Conservation (phyloP, 2,113 vertebrate genomes). For the Lontra canadensis region DNA sequence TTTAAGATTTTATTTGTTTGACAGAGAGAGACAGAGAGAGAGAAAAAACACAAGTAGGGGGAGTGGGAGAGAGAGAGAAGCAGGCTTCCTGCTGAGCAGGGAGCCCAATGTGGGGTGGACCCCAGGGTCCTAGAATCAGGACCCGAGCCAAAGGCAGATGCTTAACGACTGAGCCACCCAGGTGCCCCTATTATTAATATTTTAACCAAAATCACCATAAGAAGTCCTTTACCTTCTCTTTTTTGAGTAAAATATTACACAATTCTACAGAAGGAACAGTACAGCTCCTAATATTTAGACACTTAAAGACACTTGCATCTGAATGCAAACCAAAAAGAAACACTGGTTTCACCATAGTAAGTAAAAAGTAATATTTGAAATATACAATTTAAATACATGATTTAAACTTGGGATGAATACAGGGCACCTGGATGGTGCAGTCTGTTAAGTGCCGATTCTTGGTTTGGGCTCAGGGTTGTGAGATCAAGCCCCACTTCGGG, state of each 20-base stretch:
- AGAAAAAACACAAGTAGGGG: no score
- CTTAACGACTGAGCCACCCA: no score
- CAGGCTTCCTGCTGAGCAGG: no score
- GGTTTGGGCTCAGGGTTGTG: neutral
- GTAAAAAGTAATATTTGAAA: slow-evolving; percentile 26
- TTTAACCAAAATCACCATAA: slow-evolving; percentile 27
- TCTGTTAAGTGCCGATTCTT: neutral
- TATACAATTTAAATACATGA: slow-evolving; percentile 13
- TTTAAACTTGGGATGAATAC: neutral
- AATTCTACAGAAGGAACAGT: neutral
- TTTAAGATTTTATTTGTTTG: no score
- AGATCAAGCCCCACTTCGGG: neutral
- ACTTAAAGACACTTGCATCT: slow-evolving; percentile 25
- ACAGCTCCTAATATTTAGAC: neutral
- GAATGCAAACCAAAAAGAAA: neutral
- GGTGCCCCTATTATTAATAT: neutral
- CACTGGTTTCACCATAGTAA: neutral
- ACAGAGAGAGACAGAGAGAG: no score
- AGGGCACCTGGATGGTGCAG: no score
- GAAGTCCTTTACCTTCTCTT: neutral
- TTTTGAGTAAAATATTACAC: slow-evolving; percentile 30
- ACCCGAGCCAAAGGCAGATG: no score
- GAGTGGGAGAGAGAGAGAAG: no score
- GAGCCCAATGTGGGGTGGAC: no score
- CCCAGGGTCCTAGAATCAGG: no score